Evolutionary conservation across 2,113 vertebrate genomes (phyloP).

Genomic region (Rynchops niger): DNA sequence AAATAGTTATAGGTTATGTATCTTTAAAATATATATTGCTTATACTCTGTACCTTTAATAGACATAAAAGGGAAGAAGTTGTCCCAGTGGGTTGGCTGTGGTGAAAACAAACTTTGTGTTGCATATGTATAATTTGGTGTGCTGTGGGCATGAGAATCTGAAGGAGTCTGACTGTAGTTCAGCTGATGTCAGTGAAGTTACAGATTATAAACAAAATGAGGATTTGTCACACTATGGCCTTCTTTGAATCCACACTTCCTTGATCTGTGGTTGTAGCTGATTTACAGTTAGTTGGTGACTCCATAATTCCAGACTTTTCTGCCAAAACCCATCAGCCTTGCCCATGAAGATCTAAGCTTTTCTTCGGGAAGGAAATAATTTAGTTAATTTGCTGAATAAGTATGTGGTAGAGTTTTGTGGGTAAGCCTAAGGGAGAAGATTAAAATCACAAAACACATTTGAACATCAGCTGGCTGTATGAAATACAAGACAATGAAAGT

Average conservation of each 20-base stretch:
- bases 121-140: not conserved
- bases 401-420: constrained; percentile 58
- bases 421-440: constrained; percentile 58
- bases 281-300: constrained; percentile 33
- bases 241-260: not conserved
- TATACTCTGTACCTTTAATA: not conserved
- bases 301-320: constrained; percentile 51
- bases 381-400: constrained; percentile 64
- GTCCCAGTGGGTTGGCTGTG: not conserved
- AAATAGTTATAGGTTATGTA: not conserved
- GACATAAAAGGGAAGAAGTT: not conserved
- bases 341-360: constrained; percentile 55
- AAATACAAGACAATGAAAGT: constrained; percentile 39
- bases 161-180: not conserved
- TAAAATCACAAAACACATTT: constrained; percentile 47
- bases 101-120: not conserved
- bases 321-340: constrained; percentile 35
- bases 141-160: not conserved
- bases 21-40: not conserved
- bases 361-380: constrained; percentile 58
- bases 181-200: not conserved
- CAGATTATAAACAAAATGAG: not conserved
- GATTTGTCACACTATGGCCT: not conserved
- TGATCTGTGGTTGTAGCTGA: constrained; percentile 7
- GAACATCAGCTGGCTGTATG: constrained; percentile 17